These are phyloP conservation scores for Sphenopsis melanotis DNA, from an alignment of 2,797 vertebrate species.

Conservation along the genomic window DNA sequence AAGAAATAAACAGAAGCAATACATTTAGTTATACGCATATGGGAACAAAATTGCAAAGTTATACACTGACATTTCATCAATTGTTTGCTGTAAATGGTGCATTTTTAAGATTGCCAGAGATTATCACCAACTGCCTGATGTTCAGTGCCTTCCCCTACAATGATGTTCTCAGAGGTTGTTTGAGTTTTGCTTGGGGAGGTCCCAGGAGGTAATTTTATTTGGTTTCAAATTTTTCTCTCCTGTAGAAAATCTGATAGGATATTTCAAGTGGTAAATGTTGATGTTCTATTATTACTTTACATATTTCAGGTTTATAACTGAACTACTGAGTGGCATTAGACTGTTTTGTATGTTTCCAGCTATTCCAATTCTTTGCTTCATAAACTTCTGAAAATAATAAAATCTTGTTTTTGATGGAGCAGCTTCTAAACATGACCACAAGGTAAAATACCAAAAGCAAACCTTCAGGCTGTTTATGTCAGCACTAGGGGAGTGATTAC, in stretches of 20 bases:
- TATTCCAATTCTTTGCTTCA: background rate
- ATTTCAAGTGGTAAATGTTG: background rate
- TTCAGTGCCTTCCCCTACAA: background rate
- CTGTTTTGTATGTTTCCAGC: background rate
- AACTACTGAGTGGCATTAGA: background rate
- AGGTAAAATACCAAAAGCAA: slow-evolving; percentile 2
- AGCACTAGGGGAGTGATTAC: background rate
- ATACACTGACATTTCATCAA: background rate
- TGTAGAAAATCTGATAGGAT: background rate
- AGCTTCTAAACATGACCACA: background rate
- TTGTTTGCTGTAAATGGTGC: background rate
- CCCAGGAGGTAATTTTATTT: background rate
- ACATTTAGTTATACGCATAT: background rate
- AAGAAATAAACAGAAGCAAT: background rate
- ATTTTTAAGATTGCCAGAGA: background rate
- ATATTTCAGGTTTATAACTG: background rate
- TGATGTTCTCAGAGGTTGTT: background rate
- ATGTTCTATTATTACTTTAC: background rate
- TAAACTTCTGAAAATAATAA: slow-evolving; percentile 11
- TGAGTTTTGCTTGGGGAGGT: background rate
- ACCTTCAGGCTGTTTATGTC: background rate
- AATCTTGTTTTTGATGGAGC: background rate
- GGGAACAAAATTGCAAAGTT: background rate
- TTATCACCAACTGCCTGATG: background rate
- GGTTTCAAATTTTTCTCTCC: background rate